Base-by-base conservation (phyloP, 53 echinoderm and acorn worm genomes). In the Patiria pectinifera region DNA sequence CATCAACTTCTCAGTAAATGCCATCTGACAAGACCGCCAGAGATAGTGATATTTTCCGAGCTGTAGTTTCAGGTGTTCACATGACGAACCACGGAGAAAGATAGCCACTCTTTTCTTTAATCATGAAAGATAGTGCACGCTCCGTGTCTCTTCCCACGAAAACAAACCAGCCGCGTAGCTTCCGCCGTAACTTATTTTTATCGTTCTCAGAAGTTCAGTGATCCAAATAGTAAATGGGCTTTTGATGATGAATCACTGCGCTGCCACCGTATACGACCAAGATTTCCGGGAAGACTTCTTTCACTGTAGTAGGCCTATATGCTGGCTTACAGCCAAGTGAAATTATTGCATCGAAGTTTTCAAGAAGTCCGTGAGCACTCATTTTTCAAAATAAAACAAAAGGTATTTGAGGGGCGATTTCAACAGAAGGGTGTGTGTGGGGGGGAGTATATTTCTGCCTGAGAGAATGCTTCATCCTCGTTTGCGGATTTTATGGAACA, bases 181-280 rank as follows among this genome's bases (percentile, higher is more conserved):
- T 74, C 74, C 74, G 24, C 4, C 15, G 24, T 21, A 24, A 74
- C 24, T n/a, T 74, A 23, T 74, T 74, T 74, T n/a, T 74, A 74
- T 74, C 74, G 74, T 74, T 74, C 24, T n/a, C 21, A 24, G 74
- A 74, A 74, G 24, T 74, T 74, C 22, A 74, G 74, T 74, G 74
- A 23, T 23, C 18, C 74, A 74, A 74, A 74, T 6, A 66, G 66
- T 66, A 3, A 66, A 66, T 16, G 19, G 13, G 19, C 9, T 23
- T 22, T 10, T 6, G 74, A 22, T 74, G 24, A 24, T 24, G 24
- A 16, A 74, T 74, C 74, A 74, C 35, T 35, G 35, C 35, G 1
- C 35, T 35, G 35, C 74, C 15, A 22, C 74, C 74, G 19, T n/a
- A n/a, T 66, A 14, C 14, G 15, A 13, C 66, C 66, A 66, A 0